Evolutionary conservation across 2,113 vertebrate species (phyloP), one percentile per base, ranked within the genome.

Genomic region (Corvus cornix): DNA sequence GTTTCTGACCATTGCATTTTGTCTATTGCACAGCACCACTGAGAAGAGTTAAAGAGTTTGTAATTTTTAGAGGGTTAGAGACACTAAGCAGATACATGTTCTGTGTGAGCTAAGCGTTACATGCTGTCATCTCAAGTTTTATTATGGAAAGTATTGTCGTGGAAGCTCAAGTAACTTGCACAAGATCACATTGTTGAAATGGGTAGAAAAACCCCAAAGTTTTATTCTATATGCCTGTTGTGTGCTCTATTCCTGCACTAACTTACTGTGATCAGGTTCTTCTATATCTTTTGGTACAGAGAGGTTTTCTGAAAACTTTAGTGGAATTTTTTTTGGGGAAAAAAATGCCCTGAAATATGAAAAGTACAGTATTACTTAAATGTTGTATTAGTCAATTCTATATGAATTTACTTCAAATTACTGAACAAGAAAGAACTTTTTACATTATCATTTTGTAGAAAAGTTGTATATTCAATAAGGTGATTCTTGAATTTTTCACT

Each of bases 121-220:
- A 2, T 73, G 8, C 14, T 51, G 9, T 59, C 22, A 21, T 83
- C 7, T 2, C 19, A 56, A 44, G 5, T 68, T 74, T 82, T 70
- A 19, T 43, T 69, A 17, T n/a, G 43, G 67, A 58, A 69, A 77
- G 2, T n/a, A 35, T n/a, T 63, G 21, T 70, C 6, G 2, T 35
- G n/a, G 51, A 84, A 63, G 39, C 22, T 77, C 39, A 78, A 84
- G 14, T 58, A 44, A 58, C 13, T 70, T 87, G 26, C 24, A 73
- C 8, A 87, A 69, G 16, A 48, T 74, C 16, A 21, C 6, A 6
- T 62, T 69, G 28, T 84, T 74, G 19, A 16, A 72, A 64, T 24
- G 37, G 3, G 6, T 67, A 20, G 44, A 19, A 6, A 60, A 48
- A 49, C 24, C 0, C 0, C 0, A 0, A 44, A 60, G 7, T 85